phyloP scores from a whole-genome alignment of 2,888 invertebrate species.

The Diarsia mendica region DNA sequence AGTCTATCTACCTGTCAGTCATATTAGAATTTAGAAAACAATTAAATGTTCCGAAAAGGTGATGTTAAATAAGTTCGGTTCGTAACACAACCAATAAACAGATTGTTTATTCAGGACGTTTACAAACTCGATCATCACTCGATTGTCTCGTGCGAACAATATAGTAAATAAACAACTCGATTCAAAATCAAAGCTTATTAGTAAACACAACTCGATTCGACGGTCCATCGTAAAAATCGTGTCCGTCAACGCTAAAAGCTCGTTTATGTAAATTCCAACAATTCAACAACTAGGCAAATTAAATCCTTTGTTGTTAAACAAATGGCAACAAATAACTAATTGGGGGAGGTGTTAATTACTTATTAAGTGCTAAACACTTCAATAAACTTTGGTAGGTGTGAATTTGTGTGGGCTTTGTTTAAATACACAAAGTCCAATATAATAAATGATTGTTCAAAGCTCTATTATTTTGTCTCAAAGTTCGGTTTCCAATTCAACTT shows the following conservation, averaged over 20 bases:
- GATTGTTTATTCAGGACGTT: constrained; percentile 20
- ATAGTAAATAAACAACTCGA: constrained; percentile 44
- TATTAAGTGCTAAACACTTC: constrained; percentile 20
- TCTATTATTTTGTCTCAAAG: neutral
- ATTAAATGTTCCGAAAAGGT: no score
- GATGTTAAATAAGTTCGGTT: no score
- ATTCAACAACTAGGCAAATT: constrained; percentile 26
- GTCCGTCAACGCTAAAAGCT: constrained; percentile 21
- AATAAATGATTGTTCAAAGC: neutral
- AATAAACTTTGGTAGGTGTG: constrained; percentile 3
- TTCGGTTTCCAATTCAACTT: neutral
- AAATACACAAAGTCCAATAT: neutral
- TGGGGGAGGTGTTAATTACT: constrained; percentile 42
- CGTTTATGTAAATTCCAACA: constrained; percentile 28
- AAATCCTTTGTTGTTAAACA: constrained; percentile 32
- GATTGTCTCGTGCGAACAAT: constrained; percentile 6
- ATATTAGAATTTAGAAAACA: no score
- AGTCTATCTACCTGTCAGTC: no score
- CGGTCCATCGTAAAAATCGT: constrained; percentile 34
- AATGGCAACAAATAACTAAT: constrained; percentile 35
- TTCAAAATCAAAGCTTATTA: constrained; percentile 28
- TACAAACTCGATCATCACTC: constrained; percentile 22
- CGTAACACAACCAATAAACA: constrained; percentile 14
- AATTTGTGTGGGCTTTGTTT: constrained; percentile 1
- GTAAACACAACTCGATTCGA: constrained; percentile 38